Percentiles rank a stretch among this genome's conserved stretches.
phyloP scores from a whole-genome alignment of 2,888 invertebrate species.

The Creontiades dilutus region DNA sequence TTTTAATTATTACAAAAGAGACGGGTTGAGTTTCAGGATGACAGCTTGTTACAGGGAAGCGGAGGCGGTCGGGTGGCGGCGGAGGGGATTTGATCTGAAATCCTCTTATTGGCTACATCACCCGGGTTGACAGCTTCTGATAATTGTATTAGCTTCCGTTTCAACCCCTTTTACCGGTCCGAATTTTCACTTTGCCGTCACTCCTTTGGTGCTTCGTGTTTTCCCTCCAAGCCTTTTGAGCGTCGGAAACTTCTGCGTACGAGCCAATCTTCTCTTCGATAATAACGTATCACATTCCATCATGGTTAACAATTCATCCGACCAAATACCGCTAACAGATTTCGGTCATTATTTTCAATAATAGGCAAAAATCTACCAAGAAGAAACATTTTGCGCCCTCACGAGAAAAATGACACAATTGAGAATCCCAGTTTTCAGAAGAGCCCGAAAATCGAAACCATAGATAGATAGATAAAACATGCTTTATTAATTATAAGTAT shows the following conservation, averaged over 20 bases:
- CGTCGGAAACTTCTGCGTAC: background rate
- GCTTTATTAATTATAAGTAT: too few species aligned
- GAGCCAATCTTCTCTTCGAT: too few species aligned
- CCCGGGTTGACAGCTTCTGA: conserved; percentile 46
- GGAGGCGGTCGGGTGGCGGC: background rate
- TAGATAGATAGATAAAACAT: too few species aligned
- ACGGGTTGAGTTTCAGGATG: conserved; percentile 48
- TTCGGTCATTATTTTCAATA: too few species aligned
- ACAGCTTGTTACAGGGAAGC: conserved; percentile 20
- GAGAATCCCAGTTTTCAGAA: too few species aligned
- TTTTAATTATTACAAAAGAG: conserved; percentile 52
- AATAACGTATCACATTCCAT: too few species aligned
- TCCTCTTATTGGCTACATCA: conserved; percentile 61
- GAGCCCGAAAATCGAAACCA: too few species aligned
- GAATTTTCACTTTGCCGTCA: background rate
- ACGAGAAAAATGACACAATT: too few species aligned
- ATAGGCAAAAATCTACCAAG: too few species aligned
- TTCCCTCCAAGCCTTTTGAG: background rate
- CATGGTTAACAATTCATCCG: too few species aligned
- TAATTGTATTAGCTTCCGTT: conserved; percentile 55
- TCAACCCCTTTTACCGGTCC: background rate
- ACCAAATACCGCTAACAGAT: too few species aligned
- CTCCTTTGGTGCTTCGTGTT: background rate
- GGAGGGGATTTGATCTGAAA: conserved; percentile 22
- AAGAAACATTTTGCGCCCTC: too few species aligned